Evolutionary conservation across 2,113 vertebrate species (phyloP).

Genomic region (Odocoileus hemionus): DNA sequence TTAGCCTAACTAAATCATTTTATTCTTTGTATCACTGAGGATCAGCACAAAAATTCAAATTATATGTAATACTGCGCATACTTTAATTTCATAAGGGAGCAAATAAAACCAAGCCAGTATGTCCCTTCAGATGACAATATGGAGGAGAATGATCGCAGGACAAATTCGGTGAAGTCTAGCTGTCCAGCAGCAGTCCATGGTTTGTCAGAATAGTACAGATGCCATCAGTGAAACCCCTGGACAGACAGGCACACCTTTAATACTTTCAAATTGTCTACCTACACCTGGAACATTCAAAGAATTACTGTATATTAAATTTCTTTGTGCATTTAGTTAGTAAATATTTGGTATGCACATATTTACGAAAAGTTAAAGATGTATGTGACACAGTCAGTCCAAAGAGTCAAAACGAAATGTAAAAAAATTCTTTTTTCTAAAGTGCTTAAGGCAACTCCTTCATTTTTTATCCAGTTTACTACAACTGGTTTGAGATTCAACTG

Average conservation of each 20-base stretch:
- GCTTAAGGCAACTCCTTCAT: conserved; percentile 80
- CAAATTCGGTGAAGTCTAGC: neutral
- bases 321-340: conserved; percentile 44
- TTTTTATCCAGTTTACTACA: conserved; percentile 71
- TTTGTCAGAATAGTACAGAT: neutral
- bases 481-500: conserved; percentile 56
- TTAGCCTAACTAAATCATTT: conserved; percentile 46
- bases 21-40: conserved; percentile 26
- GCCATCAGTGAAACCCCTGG: neutral
- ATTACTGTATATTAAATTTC: neutral
- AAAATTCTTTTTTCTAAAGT: conserved; percentile 76
- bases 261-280: neutral
- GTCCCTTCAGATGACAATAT: neutral
- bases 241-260: neutral
- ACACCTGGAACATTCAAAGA: conserved; percentile 12
- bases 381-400: conserved; percentile 41
- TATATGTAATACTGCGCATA: conserved; percentile 20
- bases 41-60: conserved; percentile 38
- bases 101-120: conserved; percentile 5
- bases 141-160: neutral
- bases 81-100: conserved; percentile 29
- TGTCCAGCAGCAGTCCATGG: neutral
- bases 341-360: conserved; percentile 46
- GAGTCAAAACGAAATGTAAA: conserved; percentile 47
- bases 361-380: conserved; percentile 54